Evolutionary conservation across 2,888 invertebrate genomes (phyloP).

Genomic region (Glyphotaelius pellucidus): DNA sequence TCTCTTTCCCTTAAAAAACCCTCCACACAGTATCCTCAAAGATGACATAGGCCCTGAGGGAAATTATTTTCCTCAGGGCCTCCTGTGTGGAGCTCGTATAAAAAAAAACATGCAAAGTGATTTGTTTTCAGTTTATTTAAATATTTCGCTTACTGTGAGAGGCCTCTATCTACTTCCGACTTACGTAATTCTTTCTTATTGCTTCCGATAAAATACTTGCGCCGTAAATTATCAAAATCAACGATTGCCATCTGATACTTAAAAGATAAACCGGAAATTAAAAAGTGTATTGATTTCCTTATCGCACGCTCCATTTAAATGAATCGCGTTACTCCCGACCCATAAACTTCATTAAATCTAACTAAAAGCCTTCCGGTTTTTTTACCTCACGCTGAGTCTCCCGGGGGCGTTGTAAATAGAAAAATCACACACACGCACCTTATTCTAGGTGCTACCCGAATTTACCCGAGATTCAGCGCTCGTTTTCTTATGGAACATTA

Average conservation of each 20-base stretch:
- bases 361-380: neutral
- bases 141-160: too few relatives aligned
- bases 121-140: too few relatives aligned
- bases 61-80: too few relatives aligned
- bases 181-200: neutral
- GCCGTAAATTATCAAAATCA: neutral
- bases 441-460: too few relatives aligned
- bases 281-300: neutral
- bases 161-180: neutral
- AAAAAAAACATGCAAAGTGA: too few relatives aligned
- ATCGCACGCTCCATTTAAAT: neutral
- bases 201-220: neutral
- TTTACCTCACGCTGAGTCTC: neutral
- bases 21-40: too few relatives aligned
- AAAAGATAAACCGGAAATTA: slow-evolving; percentile 2
- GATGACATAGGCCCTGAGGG: too few relatives aligned
- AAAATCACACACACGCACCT: neutral
- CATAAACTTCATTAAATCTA: neutral
- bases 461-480: too few relatives aligned
- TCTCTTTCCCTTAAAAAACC: too few relatives aligned
- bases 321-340: neutral
- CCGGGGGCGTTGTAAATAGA: neutral
- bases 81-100: too few relatives aligned
- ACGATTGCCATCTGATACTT: neutral
- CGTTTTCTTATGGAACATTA: too few relatives aligned